These are phyloP conservation scores for Macrophya alboannulata DNA, from an alignment of 2,888 invertebrate species.

Conservation along the genomic window DNA sequence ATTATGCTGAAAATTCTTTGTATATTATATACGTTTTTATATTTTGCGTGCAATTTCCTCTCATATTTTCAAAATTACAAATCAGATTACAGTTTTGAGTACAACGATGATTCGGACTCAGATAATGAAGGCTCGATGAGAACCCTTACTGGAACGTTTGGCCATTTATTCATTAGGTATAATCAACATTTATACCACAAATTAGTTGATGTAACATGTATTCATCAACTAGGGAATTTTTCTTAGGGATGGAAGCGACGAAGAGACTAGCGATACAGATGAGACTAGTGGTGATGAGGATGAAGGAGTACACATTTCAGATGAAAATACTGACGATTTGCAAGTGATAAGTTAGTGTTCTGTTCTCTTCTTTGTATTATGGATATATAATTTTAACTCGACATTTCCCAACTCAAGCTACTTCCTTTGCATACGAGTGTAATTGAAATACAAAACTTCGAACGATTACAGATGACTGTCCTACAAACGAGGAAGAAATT, in stretches of 20 bases:
- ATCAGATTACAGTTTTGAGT: conserved; percentile 70
- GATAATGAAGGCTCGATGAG: conserved; percentile 88
- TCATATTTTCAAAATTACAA: conserved; percentile 65
- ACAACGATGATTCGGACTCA: conserved; percentile 86
- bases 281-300: conserved; percentile 79
- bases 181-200: conserved; percentile 65
- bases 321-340: conserved; percentile 72
- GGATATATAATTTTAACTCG: not conserved
- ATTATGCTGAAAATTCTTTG: not conserved
- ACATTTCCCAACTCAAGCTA: not conserved
- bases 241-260: conserved; percentile 83
- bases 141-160: conserved; percentile 87
- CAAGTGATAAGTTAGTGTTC: conserved; percentile 71
- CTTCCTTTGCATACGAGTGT: conserved; percentile 30
- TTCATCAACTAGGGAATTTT: conserved; percentile 46
- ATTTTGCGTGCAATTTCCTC: not conserved
- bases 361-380: not conserved
- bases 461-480: conserved; percentile 76
- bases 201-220: conserved; percentile 28
- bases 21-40: not conserved
- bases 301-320: conserved; percentile 69
- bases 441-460: not conserved
- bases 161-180: conserved; percentile 89
- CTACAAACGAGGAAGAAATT: conserved; percentile 56
- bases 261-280: conserved; percentile 80